Conservation (phyloP, 2,888 invertebrate species). For the Calephelis perditalis region DNA sequence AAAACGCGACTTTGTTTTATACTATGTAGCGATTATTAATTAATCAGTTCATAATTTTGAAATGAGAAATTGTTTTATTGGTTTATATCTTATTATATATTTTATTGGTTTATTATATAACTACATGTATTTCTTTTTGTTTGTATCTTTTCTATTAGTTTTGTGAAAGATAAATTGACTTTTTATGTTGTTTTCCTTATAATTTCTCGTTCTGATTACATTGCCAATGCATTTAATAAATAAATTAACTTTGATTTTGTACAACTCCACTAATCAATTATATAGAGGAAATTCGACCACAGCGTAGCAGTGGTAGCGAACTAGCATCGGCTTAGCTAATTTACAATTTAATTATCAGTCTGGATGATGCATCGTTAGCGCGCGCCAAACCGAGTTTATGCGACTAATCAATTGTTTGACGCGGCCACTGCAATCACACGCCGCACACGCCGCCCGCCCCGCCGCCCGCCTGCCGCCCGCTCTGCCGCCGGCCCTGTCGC, state of each 20-base stretch:
- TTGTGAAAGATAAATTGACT: too few species aligned
- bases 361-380: constrained; percentile 76
- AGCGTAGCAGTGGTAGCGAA: constrained; percentile 46
- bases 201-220: too few species aligned
- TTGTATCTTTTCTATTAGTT: too few species aligned
- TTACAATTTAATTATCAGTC: constrained; percentile 76
- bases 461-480: constrained; percentile 36
- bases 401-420: constrained; percentile 79
- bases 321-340: constrained; percentile 73
- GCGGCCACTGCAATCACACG: constrained; percentile 73
- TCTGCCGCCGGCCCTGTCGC: constrained; percentile 30
- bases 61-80: too few species aligned
- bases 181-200: too few species aligned
- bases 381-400: constrained; percentile 77
- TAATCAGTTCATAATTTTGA: too few species aligned
- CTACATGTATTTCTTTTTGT: too few species aligned
- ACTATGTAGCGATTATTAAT: too few species aligned
- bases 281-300: constrained; percentile 36
- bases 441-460: constrained; percentile 35
- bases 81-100: too few species aligned
- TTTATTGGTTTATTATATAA: too few species aligned
- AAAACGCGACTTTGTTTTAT: too few species aligned
- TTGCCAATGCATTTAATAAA: background rate
- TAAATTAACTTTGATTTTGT: background rate
- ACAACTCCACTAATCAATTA: constrained; percentile 22